Conservation (phyloP, 2,888 invertebrate genomes). For the Trichopoda pennipes region DNA sequence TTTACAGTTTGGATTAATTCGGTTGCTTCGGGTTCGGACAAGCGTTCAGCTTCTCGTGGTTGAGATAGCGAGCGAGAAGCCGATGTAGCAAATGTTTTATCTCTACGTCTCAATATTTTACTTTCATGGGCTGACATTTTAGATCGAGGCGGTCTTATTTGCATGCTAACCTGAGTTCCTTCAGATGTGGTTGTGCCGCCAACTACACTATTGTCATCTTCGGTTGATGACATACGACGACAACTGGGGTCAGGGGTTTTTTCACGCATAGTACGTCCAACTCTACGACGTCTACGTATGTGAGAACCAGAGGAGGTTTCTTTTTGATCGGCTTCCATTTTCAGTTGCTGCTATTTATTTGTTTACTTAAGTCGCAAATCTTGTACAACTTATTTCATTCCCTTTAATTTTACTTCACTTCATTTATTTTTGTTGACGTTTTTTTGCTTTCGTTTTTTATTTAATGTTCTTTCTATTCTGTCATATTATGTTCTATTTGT, state of each 20-base stretch:
- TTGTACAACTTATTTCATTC: not conserved
- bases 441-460: constrained; percentile 25
- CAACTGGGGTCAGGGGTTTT: constrained; percentile 82
- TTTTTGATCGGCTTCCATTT: constrained; percentile 70
- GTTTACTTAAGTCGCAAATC: constrained; percentile 25
- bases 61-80: constrained; percentile 81
- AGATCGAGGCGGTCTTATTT: constrained; percentile 75
- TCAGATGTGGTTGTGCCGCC: constrained; percentile 65
- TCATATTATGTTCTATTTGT: constrained; percentile 23
- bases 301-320: constrained; percentile 30
- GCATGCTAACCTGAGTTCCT: constrained; percentile 76
- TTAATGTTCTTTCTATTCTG: constrained; percentile 29
- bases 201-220: constrained; percentile 72
- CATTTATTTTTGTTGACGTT: constrained; percentile 16
- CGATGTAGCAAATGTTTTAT: constrained; percentile 77
- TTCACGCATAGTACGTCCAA: constrained; percentile 83
- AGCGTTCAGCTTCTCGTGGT: constrained; percentile 77
- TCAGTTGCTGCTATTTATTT: constrained; percentile 53
- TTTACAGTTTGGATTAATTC: constrained; percentile 75
- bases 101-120: constrained; percentile 79
- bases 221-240: constrained; percentile 70
- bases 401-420: constrained; percentile 18
- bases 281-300: constrained; percentile 84
- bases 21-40: constrained; percentile 76
- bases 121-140: constrained; percentile 79